Conservation (phyloP, 2,113 vertebrate genomes). For the Calonectris borealis region DNA sequence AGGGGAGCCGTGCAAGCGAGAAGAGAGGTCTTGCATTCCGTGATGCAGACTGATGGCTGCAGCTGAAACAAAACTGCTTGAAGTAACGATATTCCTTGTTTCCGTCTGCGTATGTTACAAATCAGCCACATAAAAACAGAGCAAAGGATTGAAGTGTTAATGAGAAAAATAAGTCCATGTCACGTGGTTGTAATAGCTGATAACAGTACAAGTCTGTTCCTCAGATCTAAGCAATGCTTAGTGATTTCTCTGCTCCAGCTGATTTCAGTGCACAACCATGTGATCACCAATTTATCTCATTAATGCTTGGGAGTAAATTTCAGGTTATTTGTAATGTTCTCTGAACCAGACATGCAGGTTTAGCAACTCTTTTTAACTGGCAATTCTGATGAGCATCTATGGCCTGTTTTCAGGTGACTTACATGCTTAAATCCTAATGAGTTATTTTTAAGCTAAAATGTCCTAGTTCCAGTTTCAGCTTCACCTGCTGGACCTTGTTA, state of each 20-base stretch:
- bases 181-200: rapidly evolving
- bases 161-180: neutral
- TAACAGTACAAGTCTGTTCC: neutral
- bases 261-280: neutral
- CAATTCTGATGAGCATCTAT: neutral
- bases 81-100: neutral
- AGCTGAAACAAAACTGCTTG: neutral
- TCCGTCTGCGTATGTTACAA: rapidly evolving
- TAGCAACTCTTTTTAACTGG: neutral
- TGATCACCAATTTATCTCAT: neutral
- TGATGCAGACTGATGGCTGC: neutral
- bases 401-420: neutral
- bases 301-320: neutral
- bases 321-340: neutral
- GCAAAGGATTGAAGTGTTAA: neutral
- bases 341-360: neutral
- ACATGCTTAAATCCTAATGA: neutral
- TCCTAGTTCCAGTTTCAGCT: neutral
- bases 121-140: neutral
- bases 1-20: rapidly evolving
- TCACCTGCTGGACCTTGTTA: neutral
- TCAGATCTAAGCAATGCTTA: neutral
- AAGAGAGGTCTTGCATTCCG: too few relatives aligned
- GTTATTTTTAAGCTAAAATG: neutral
- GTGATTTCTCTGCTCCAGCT: neutral